phyloP scores from a whole-genome alignment of 2,797 vertebrate species.

The Enteromius radiatus region DNA sequence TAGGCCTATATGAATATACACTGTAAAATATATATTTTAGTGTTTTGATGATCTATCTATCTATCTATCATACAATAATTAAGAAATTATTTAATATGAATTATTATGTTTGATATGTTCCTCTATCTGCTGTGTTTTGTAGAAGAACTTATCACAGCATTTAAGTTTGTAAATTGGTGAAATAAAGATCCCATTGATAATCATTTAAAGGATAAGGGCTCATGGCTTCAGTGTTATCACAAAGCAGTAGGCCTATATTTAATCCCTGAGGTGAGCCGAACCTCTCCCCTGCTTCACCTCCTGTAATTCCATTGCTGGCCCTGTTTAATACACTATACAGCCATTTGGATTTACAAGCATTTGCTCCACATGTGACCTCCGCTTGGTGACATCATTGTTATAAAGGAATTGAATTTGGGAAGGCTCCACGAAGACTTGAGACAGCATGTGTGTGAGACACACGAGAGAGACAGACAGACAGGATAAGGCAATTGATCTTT shows the following conservation, averaged over 20 bases:
- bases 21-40: neutral
- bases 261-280: slow-evolving; percentile 54
- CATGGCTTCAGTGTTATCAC: slow-evolving; percentile 55
- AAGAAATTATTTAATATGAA: neutral
- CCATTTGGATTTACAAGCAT: slow-evolving; percentile 68
- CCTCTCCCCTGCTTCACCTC: slow-evolving; percentile 58
- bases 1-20: neutral
- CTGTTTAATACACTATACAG: slow-evolving; percentile 53
- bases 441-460: slow-evolving; percentile 42
- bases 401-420: slow-evolving; percentile 65
- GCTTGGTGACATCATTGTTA: slow-evolving; percentile 61
- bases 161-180: neutral
- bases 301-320: slow-evolving; percentile 55
- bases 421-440: slow-evolving; percentile 64
- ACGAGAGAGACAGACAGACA: slow-evolving; percentile 51
- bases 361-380: slow-evolving; percentile 69
- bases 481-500: slow-evolving; percentile 60
- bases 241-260: slow-evolving; percentile 56
- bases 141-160: neutral
- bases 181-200: slow-evolving; percentile 8
- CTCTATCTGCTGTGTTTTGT: neutral
- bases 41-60: neutral
- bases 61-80: neutral
- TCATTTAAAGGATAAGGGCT: slow-evolving; percentile 4
- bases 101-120: neutral